Percentiles rank a stretch among this genome's conserved stretches.
Conservation (phyloP, 2,113 vertebrate genomes). For the Tychaedon coryphoeus region DNA sequence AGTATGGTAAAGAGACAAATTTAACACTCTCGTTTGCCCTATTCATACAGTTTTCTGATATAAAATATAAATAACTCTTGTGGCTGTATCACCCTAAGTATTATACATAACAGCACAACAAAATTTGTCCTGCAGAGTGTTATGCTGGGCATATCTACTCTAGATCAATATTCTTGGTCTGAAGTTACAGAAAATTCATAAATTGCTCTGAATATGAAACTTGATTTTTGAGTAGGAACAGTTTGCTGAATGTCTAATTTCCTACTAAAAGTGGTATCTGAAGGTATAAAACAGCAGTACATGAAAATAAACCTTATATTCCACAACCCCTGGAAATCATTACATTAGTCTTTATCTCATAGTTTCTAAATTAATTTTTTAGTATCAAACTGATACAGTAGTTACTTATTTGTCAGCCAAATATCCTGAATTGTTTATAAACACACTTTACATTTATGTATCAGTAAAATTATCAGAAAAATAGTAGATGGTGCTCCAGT, state of each 20-base stretch:
- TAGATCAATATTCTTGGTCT: background rate
- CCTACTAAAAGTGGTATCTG: background rate
- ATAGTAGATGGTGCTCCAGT: background rate
- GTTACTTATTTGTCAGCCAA: background rate
- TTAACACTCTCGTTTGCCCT: background rate
- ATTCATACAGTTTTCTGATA: background rate
- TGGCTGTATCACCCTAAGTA: background rate
- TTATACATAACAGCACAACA: background rate
- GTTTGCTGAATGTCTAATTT: background rate
- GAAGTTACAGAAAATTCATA: background rate
- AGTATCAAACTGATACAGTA: background rate
- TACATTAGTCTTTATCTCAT: background rate
- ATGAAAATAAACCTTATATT: background rate
- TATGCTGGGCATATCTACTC: background rate
- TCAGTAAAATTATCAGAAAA: background rate
- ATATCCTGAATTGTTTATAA: background rate
- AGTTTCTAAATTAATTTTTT: background rate
- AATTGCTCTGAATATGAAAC: background rate
- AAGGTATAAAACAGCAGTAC: background rate
- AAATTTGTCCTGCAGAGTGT: background rate
- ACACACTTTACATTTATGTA: background rate
- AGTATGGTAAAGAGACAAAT: background rate
- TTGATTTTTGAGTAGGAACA: background rate
- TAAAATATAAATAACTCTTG: background rate
- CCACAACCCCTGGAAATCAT: background rate